These are phyloP conservation scores for Cydia splendana DNA, from an alignment of 1,140 invertebrate genomes.

Conservation along the genomic window DNA sequence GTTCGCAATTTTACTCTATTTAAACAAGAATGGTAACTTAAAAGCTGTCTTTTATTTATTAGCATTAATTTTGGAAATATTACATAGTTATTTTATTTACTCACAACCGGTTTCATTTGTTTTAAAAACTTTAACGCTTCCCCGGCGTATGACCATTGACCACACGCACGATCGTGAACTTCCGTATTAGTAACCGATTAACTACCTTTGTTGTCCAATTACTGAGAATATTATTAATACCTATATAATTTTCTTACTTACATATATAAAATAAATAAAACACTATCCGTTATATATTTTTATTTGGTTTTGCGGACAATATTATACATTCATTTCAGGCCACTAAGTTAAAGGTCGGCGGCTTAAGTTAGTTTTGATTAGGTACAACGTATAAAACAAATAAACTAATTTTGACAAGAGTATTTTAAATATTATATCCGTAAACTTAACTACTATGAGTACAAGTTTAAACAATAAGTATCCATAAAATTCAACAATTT, in stretches of 20 bases:
- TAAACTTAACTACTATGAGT: conserved; percentile 41
- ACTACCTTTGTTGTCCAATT: too few species aligned
- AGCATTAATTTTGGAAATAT: too few species aligned
- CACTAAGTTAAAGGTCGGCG: conserved; percentile 46
- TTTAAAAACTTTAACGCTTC: too few species aligned
- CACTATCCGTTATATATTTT: conserved; percentile 46
- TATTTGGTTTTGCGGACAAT: conserved; percentile 58
- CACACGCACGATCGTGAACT: too few species aligned
- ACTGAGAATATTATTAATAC: not conserved
- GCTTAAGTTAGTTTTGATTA: conserved; percentile 29
- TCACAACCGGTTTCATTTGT: too few species aligned
- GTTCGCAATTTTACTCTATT: too few species aligned
- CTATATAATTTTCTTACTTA: not conserved
- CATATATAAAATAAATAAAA: conserved; percentile 32
- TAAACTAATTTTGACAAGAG: conserved; percentile 16
- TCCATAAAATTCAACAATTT: conserved; percentile 54
- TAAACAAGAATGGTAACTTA: too few species aligned
- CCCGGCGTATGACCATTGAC: too few species aligned
- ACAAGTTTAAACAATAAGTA: conserved; percentile 48
- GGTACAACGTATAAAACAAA: conserved; percentile 41
- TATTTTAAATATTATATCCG: conserved; percentile 20
- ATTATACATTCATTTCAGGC: conserved; percentile 55
- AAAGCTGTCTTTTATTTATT: too few species aligned
- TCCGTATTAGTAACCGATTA: too few species aligned
- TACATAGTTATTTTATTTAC: too few species aligned